Base-by-base conservation (phyloP, 2,113 vertebrate genomes). In the Condylura cristata region DNA sequence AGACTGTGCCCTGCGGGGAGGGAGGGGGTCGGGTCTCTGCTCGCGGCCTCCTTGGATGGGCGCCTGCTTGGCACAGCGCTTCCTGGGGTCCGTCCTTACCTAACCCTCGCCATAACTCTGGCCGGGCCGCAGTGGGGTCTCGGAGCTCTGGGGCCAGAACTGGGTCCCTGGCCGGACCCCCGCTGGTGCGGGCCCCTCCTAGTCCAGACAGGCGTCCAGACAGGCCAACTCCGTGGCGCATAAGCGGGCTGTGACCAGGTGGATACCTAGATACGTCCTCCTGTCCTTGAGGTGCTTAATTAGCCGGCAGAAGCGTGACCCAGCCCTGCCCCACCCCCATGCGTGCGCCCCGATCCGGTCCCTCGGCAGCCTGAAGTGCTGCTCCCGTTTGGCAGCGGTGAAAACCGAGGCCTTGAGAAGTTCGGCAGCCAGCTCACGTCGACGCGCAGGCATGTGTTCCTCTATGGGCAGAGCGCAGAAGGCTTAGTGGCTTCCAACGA, bases 11-110 rank as follows among this genome's bases (percentile, higher is more conserved):
- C n/a, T n/a, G n/a, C 66, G 3, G 1, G 48, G 34, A 28, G 74
- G 18, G 60, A 41, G 26, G 5, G 39, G 39, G 61, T 34, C 30
- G 56, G 28, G 46, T 48, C 46, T 48, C 7, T 12, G 46, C 46
- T 48, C 46, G 13, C 46, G 2, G 46, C 46, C 46, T 12, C 10
- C 46, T 2, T n/a, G n/a, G n/a, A n/a, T n/a, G 10, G 46, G 46
- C 46, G 46, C 46, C 46, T 11, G 46, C 46, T 2, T 48, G 8
- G 46, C 46, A 12, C 46, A 17, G 4, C n/a, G 26, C 41, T 63
- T n/a, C n/a, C 39, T 7, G 10, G 2, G 1, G 46, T 39, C 8
- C 61, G 14, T 37, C 24, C 48, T 30, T n/a, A 0, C 71, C 46
- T 79, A 6, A 46, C 37, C 37, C 12, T 89, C 34, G 2, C 10